Conservation (phyloP, 2,797 vertebrate genomes). For the Rhincodon typus region DNA sequence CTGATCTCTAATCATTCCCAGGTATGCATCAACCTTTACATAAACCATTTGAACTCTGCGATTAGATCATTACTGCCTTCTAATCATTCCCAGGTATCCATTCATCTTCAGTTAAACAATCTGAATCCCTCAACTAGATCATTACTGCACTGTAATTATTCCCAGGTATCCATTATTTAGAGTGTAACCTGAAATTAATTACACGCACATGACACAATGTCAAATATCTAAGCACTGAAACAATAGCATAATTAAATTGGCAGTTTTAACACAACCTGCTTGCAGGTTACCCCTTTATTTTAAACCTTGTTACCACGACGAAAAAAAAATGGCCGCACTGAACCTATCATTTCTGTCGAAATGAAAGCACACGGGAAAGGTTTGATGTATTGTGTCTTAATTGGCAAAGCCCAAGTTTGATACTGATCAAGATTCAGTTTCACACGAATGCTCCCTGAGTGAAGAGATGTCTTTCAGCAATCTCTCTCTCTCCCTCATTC, state of each 20-base stretch:
- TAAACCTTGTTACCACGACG: neutral
- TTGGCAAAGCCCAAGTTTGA: neutral
- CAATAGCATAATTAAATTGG: neutral
- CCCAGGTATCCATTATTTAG: constrained; percentile 14
- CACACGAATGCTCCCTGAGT: neutral
- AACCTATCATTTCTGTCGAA: neutral
- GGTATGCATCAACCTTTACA: neutral
- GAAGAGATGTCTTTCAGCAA: neutral
- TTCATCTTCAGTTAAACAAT: neutral
- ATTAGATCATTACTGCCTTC: neutral
- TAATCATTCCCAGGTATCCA: constrained; percentile 29
- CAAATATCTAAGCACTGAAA: neutral
- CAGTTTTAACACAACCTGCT: neutral
- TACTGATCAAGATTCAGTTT: neutral
- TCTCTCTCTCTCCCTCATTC: neutral
- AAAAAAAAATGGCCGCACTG: neutral
- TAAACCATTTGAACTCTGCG: neutral
- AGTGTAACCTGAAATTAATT: neutral
- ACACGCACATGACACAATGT: neutral
- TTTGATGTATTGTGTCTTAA: neutral
- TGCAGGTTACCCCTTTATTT: neutral
- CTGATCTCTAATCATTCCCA: constrained; percentile 8
- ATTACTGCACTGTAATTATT: constrained; percentile 25
- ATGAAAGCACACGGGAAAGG: neutral
- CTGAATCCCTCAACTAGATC: neutral